These are phyloP conservation scores for Hestina assimilis DNA, from an alignment of 1,140 invertebrate genomes.

Conservation along the genomic window DNA sequence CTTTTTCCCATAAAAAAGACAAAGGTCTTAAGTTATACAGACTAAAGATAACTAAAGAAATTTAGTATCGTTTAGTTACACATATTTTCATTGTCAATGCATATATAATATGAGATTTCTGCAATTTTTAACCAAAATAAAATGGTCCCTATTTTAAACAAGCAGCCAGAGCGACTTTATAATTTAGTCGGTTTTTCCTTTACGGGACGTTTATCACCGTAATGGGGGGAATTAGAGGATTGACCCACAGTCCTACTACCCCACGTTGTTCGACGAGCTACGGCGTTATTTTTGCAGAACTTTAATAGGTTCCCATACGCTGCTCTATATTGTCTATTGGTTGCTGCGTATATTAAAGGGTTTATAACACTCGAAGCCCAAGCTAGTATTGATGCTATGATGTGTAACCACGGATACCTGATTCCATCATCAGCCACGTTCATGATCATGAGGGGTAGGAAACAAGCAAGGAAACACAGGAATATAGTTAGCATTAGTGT, in stretches of 20 bases:
- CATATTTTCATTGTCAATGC: background rate
- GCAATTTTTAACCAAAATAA: background rate
- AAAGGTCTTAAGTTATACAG: too few species aligned
- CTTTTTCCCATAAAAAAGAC: too few species aligned
- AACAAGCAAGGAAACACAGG: slow-evolving; percentile 89
- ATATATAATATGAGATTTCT: background rate
- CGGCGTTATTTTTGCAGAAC: slow-evolving; percentile 62
- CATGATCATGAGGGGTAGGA: slow-evolving; percentile 90
- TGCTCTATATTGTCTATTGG: slow-evolving; percentile 89
- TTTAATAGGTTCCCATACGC: slow-evolving; percentile 85
- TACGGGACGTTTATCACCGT: slow-evolving; percentile 53
- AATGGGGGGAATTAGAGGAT: slow-evolving; percentile 67
- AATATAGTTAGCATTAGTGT: slow-evolving; percentile 92
- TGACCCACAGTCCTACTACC: slow-evolving; percentile 70
- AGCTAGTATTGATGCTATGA: slow-evolving; percentile 88
- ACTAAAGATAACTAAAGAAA: too few species aligned
- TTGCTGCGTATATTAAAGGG: slow-evolving; percentile 91
- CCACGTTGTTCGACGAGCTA: slow-evolving; percentile 60
- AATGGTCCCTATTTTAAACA: background rate
- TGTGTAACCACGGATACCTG: slow-evolving; percentile 85
- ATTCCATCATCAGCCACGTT: slow-evolving; percentile 90
- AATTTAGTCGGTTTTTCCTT: slow-evolving; percentile 64
- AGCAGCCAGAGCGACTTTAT: slow-evolving; percentile 35
- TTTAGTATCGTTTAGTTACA: too few species aligned
- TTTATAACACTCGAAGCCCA: slow-evolving; percentile 93